Evolutionary conservation across 2,888 invertebrate genomes (phyloP).

Genomic region (Plagiodera versicolora): DNA sequence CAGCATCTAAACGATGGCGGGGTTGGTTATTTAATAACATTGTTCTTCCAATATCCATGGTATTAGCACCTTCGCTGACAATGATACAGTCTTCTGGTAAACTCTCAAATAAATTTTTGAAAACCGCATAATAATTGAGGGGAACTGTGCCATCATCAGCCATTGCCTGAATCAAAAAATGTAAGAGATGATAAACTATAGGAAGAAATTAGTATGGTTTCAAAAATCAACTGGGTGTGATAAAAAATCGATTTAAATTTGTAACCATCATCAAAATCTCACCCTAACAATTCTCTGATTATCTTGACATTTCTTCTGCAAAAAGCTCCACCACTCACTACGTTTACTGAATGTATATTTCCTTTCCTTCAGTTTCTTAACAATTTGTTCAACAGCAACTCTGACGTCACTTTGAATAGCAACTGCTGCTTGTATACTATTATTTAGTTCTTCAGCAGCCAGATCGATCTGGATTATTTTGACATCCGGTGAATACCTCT

Average conservation of each 20-base stretch:
- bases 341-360: slow-evolving; percentile 61
- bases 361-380: slow-evolving; percentile 58
- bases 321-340: slow-evolving; percentile 75
- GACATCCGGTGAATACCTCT: slow-evolving; percentile 78
- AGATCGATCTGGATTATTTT: slow-evolving; percentile 93
- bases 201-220: not conserved
- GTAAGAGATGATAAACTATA: slow-evolving; percentile 17
- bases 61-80: slow-evolving; percentile 96
- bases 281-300: slow-evolving; percentile 74
- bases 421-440: slow-evolving; percentile 78
- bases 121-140: slow-evolving; percentile 92
- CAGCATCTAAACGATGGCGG: slow-evolving; percentile 89
- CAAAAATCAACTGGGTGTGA: too few species aligned
- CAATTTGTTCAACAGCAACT: slow-evolving; percentile 69
- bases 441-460: slow-evolving; percentile 88
- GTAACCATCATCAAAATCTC: slow-evolving; percentile 34
- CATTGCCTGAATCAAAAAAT: slow-evolving; percentile 58
- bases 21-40: slow-evolving; percentile 83
- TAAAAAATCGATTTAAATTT: too few species aligned
- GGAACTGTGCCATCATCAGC: slow-evolving; percentile 72
- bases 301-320: slow-evolving; percentile 70
- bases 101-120: slow-evolving; percentile 75
- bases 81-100: slow-evolving; percentile 85
- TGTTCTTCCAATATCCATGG: slow-evolving; percentile 96
- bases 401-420: slow-evolving; percentile 85